Conservation (phyloP, 2,113 vertebrate genomes). For the human (Homo sapiens) region GRCh38 chr11:110347001-110347500, state of each 20-base stretch:
- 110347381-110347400: not conserved
- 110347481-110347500: not conserved
- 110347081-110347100: not conserved
- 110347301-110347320: not conserved
- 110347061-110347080: not conserved
- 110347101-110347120: not conserved
- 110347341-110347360: not conserved
- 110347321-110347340: not conserved
- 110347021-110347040: not conserved
- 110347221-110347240: slow-evolving; percentile 12
- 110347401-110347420: not conserved
- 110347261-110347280: not conserved
- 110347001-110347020: not conserved
- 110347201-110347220: not conserved
- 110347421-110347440: not conserved
- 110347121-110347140: not conserved
- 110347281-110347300: not conserved
- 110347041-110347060: not conserved
- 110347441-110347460: not conserved
- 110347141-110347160: not conserved
- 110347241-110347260: not conserved
- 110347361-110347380: not conserved
- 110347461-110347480: not conserved
- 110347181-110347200: not conserved
- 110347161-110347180: not conserved